phyloP scores from a whole-genome alignment of 2,113 vertebrate species.

The Haemorhous mexicanus region DNA sequence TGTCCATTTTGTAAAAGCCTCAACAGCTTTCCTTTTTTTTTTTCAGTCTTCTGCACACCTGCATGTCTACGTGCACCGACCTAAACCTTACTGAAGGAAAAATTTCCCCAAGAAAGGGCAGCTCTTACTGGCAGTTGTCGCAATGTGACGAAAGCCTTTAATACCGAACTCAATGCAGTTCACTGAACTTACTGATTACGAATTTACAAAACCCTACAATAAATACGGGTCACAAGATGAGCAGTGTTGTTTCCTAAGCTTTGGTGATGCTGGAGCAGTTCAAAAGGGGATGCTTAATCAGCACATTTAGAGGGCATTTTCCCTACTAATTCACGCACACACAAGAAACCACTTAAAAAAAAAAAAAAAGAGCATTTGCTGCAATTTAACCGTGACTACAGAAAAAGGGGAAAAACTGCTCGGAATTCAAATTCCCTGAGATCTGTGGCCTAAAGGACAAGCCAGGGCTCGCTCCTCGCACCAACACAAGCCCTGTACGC shows the following conservation, averaged over 20 bases:
- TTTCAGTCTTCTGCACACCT: background rate
- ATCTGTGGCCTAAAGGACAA: too few species aligned
- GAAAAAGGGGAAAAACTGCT: accelerated
- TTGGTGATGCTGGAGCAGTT: background rate
- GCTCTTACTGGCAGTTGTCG: too few species aligned
- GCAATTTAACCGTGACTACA: background rate
- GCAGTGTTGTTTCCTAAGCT: background rate
- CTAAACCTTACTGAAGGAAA: background rate
- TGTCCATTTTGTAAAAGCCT: background rate
- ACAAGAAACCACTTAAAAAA: accelerated
- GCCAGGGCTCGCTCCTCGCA: background rate
- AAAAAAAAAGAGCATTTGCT: accelerated
- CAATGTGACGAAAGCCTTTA: background rate
- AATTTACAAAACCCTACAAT: background rate
- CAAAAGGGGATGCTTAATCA: background rate
- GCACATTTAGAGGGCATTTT: background rate
- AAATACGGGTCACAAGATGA: accelerated
- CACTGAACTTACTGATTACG: accelerated
- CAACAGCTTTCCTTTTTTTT: background rate
- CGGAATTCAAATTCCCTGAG: background rate
- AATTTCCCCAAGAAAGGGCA: background rate
- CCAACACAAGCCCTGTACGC: accelerated
- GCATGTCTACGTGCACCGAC: accelerated
- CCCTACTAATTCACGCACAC: accelerated
- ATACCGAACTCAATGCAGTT: background rate